Evolutionary conservation across 2,888 invertebrate genomes (phyloP).

Genomic region (Nemotelus pantherinus): DNA sequence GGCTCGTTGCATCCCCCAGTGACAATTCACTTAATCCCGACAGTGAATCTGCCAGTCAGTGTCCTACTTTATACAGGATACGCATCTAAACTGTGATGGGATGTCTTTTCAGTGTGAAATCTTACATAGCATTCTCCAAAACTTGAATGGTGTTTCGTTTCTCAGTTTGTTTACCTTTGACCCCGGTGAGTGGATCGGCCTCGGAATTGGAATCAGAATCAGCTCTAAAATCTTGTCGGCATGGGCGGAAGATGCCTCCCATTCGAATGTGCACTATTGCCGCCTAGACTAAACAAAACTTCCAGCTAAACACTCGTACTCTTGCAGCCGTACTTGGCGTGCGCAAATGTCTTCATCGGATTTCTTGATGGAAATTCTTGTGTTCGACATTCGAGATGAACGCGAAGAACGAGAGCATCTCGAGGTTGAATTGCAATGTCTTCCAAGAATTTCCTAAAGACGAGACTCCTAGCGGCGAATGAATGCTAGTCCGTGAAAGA

Average conservation of each 20-base stretch:
- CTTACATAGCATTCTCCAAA: constrained; percentile 11
- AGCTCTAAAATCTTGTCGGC: constrained; percentile 32
- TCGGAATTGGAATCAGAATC: constrained; percentile 30
- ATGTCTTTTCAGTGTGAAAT: constrained; percentile 6
- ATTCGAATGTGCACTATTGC: constrained; percentile 18
- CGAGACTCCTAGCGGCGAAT: constrained; percentile 8
- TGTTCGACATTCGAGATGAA: constrained; percentile 21
- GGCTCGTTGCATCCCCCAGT: constrained; percentile 5
- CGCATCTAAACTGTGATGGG: constrained; percentile 1
- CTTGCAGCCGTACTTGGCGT: constrained; percentile 17
- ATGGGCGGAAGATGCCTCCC: neutral
- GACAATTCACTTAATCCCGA: constrained; percentile 14
- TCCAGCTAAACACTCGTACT: neutral
- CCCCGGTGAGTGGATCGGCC: constrained; percentile 24
- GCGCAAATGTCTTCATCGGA: constrained; percentile 43
- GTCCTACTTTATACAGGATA: constrained; percentile 8
- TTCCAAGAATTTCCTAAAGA: constrained; percentile 29
- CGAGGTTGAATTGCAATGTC: constrained; percentile 28
- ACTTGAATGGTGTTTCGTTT: constrained; percentile 10
- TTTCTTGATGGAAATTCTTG: constrained; percentile 40
- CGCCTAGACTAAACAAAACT: constrained; percentile 40
- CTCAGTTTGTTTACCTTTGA: constrained; percentile 42
- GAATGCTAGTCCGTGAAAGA: constrained; percentile 30
- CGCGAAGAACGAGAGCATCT: constrained; percentile 9
- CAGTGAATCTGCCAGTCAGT: constrained; percentile 35